phyloP scores from a whole-genome alignment of 2,888 invertebrate species.

The Patella ulyssiponensis region DNA sequence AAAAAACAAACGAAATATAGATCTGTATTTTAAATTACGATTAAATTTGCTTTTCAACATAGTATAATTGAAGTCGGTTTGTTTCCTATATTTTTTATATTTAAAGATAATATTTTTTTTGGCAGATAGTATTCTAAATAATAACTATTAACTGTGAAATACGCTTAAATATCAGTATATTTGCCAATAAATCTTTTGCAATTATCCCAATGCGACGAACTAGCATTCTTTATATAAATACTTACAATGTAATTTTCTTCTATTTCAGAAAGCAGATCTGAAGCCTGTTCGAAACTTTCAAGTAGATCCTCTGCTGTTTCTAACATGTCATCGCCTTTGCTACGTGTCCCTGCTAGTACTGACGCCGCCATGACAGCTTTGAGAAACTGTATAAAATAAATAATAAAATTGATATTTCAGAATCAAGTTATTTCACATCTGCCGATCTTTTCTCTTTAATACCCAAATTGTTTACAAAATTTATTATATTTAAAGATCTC shows the following conservation, averaged over 20 bases:
- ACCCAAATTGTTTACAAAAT: no score
- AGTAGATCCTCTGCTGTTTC: constrained; percentile 56
- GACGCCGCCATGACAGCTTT: neutral
- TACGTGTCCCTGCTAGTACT: neutral
- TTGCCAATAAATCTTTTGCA: neutral
- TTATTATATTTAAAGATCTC: no score
- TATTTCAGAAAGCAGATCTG: constrained; percentile 53
- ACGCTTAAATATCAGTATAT: neutral
- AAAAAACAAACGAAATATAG: no score
- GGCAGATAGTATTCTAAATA: neutral
- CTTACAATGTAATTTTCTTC: constrained; percentile 52
- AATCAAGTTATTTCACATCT: no score
- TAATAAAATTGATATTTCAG: no score
- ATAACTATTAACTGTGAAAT: neutral
- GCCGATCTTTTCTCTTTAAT: no score
- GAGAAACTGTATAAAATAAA: no score
- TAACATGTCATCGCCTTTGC: constrained; percentile 46
- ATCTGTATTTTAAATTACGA: no score
- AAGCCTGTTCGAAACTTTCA: constrained; percentile 54
- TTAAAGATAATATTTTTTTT: neutral
- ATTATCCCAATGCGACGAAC: neutral
- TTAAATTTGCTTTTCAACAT: neutral
- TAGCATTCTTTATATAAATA: neutral
- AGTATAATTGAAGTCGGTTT: neutral
- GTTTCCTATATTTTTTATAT: neutral